Base-by-base conservation (phyloP, 1,140 invertebrate species). In the Platyscapa corneri region DNA sequence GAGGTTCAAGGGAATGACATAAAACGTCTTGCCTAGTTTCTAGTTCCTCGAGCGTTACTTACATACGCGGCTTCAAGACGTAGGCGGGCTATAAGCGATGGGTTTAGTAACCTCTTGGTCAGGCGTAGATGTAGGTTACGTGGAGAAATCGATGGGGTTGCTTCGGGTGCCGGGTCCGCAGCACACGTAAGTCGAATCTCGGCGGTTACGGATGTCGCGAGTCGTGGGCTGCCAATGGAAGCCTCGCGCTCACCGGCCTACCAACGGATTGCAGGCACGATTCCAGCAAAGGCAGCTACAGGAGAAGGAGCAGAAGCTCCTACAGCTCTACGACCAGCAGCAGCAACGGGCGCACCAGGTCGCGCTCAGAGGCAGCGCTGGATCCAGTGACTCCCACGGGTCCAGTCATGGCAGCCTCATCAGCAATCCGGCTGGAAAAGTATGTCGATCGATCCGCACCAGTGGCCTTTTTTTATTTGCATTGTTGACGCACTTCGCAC, bases 211-310 rank as follows among this genome's bases (percentile, higher is more conserved):
- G 76, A 53, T 53, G 49, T 53, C 70, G 37, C 70, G 37, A 27
- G 37, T 14, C 16, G 46, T 34, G 53, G 18, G 18, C 12, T n/a
- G 30, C 32, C 32, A 53, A 3, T 5, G 46, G 30, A 53, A 53
- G 32, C 3, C n/a, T 16, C n/a, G 34, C 18, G 7, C 53, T 27
- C 32, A 53, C 76, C 27, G 10, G 16, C 39, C 3, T n/a, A 27
- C 27, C 37, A 37, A 27, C 60, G 34, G 85, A 72, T 92, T 92
- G 27, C 94, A 96, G 96, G 95, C 96, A 49, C 94, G 95, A 42
- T 96, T 96, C 91, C 96, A 96, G 90, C 96, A 96, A 90, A 95
- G 95, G 88, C 96, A 96, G 88, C 93, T 96, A 87, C 95, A 95
- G 89, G 96, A 96, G 90, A 95, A 95, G 88, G 96, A 96, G 90